Conservation (phyloP, 1,140 invertebrate genomes). For the Scaptomyza hsui region DNA sequence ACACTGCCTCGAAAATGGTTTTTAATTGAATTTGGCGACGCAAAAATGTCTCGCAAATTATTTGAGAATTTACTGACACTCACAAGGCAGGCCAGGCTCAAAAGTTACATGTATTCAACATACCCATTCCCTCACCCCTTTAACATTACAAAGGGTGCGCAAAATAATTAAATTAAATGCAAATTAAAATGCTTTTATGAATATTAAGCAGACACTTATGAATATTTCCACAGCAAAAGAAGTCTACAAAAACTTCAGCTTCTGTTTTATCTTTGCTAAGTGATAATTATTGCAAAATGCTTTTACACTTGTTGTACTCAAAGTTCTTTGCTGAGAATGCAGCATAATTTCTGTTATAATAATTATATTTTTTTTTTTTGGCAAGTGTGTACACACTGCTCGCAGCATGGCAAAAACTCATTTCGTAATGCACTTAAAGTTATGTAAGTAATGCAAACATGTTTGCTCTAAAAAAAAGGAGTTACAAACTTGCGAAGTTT, state of each 20-base stretch:
- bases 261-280: neutral
- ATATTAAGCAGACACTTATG: constrained; percentile 59
- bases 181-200: constrained; percentile 78
- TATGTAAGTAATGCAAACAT: neutral
- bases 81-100: constrained; percentile 3
- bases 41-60: constrained; percentile 30
- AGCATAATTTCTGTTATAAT: neutral
- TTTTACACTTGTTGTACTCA: constrained; percentile 1
- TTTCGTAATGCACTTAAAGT: constrained; percentile 6
- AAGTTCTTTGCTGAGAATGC: constrained; percentile 20
- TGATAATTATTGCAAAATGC: constrained; percentile 31
- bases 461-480: constrained; percentile 1
- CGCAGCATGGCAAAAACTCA: neutral
- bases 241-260: neutral
- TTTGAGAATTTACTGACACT: constrained; percentile 45
- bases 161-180: constrained; percentile 67
- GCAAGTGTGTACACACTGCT: neutral
- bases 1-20: constrained; percentile 1
- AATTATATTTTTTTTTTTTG: neutral
- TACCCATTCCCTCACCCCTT: neutral
- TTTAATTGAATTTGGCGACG: constrained; percentile 37
- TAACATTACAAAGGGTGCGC: constrained; percentile 10
- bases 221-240: constrained; percentile 24
- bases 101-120: constrained; percentile 20
- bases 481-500: neutral